Percentiles rank a stretch among this genome's conserved stretches.
These are phyloP conservation scores for Etheostoma nigrum DNA, from an alignment of 2,797 vertebrate genomes.

Conservation along the genomic window DNA sequence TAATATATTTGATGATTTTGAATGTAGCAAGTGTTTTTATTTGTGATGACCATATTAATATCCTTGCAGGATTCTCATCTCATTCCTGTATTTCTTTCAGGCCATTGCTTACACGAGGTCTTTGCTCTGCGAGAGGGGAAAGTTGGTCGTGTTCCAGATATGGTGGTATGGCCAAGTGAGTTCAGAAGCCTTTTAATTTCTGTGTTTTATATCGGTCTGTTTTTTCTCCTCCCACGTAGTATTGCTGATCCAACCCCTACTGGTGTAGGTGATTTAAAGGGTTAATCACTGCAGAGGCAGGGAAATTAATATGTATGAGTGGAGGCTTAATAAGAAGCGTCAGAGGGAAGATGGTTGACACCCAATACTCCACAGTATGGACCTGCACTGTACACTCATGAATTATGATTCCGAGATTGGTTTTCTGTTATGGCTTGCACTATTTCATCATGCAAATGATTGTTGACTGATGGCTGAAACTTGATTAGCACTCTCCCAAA, in stretches of 20 bases:
- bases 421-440: conserved; percentile 75
- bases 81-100: conserved; percentile 77
- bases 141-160: conserved; percentile 93
- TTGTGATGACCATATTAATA: neutral
- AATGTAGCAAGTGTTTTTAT: neutral
- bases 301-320: conserved; percentile 86
- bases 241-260: conserved; percentile 34
- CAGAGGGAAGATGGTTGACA: conserved; percentile 75
- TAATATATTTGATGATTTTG: neutral
- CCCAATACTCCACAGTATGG: conserved; percentile 69
- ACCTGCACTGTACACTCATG: conserved; percentile 62
- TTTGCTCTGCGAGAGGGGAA: conserved; percentile 97
- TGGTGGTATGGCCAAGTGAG: conserved; percentile 99
- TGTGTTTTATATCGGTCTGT: conserved; percentile 28
- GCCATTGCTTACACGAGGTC: conserved; percentile 98
- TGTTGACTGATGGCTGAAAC: conserved; percentile 72
- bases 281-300: conserved; percentile 79
- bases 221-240: conserved; percentile 45
- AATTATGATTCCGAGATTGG: conserved; percentile 81
- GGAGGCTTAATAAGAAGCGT: conserved; percentile 81
- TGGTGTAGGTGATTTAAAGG: conserved; percentile 76
- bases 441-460: conserved; percentile 84
- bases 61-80: neutral
- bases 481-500: conserved; percentile 79
- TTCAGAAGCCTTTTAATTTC: conserved; percentile 47